A percentile compares a stretch with the other conserved stretches of the same genome.
phyloP scores from a whole-genome alignment of 23 tunicate genomes.

The Styela clava region DNA sequence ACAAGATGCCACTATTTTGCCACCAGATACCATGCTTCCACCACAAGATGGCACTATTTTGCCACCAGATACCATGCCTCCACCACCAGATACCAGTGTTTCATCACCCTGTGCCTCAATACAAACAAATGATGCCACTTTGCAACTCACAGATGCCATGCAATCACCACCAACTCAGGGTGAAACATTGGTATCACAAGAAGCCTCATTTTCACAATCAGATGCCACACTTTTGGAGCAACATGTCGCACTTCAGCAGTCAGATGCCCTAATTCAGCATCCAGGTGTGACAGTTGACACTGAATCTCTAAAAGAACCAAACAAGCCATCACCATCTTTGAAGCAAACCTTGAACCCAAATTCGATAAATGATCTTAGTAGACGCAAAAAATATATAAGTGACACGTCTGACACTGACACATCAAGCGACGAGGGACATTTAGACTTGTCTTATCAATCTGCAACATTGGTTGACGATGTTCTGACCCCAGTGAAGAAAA shows the following conservation, averaged over 20 bases:
- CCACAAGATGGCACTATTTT: neutral
- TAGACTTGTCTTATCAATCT: neutral
- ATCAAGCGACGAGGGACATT: neutral
- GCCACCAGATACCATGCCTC: neutral
- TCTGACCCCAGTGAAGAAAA: conserved; percentile 4
- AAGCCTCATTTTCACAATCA: neutral
- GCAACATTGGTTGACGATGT: conserved; percentile 10
- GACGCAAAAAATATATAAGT: too few relatives aligned
- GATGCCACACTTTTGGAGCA: neutral
- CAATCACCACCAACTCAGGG: neutral
- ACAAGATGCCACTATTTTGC: neutral
- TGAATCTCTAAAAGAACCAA: neutral
- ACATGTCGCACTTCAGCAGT: neutral
- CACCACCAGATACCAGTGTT: neutral
- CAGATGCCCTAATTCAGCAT: neutral
- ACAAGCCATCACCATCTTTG: neutral
- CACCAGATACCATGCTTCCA: neutral
- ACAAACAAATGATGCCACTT: neutral
- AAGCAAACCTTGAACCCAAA: too few relatives aligned
- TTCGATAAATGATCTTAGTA: too few relatives aligned
- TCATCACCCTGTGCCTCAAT: neutral
- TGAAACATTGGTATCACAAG: neutral
- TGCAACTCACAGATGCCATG: neutral
- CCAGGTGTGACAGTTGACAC: neutral
- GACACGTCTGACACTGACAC: conserved; percentile 20